Evolutionary conservation across 2,113 vertebrate species (phyloP).

Genomic region (Phyllostomus hastatus): DNA sequence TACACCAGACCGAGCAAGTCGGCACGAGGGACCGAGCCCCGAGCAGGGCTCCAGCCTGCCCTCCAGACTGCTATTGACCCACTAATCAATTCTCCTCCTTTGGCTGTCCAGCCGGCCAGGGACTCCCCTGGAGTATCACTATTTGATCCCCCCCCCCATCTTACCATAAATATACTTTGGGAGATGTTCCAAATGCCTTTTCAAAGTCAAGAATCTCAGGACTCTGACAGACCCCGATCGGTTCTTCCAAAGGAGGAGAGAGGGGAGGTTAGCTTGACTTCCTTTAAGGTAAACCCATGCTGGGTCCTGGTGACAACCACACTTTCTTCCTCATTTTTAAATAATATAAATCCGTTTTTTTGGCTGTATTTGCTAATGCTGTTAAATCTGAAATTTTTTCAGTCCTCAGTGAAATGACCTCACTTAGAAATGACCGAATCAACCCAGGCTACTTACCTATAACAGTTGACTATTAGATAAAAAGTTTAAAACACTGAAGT

Average conservation of each 20-base stretch:
- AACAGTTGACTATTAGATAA: neutral
- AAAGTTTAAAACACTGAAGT: neutral
- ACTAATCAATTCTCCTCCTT: neutral
- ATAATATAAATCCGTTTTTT: neutral
- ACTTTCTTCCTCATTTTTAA: neutral
- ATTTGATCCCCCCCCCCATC: neutral
- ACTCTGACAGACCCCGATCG: neutral
- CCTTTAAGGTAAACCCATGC: neutral
- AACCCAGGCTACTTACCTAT: neutral
- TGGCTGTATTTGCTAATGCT: neutral
- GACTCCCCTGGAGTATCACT: neutral
- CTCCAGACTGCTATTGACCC: neutral
- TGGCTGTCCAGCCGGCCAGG: neutral
- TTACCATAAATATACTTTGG: neutral
- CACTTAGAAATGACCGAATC: neutral
- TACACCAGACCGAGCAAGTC: neutral
- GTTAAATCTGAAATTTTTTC: neutral
- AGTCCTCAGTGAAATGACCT: neutral
- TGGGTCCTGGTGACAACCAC: neutral
- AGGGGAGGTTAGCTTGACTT: neutral
- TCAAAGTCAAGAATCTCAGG: neutral
- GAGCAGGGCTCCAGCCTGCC: neutral
- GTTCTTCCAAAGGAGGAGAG: neutral
- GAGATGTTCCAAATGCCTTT: conserved; percentile 9
- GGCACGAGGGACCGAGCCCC: neutral